Base-by-base conservation (phyloP, 2,113 vertebrate genomes). In the Pollimyrus isidori region DNA sequence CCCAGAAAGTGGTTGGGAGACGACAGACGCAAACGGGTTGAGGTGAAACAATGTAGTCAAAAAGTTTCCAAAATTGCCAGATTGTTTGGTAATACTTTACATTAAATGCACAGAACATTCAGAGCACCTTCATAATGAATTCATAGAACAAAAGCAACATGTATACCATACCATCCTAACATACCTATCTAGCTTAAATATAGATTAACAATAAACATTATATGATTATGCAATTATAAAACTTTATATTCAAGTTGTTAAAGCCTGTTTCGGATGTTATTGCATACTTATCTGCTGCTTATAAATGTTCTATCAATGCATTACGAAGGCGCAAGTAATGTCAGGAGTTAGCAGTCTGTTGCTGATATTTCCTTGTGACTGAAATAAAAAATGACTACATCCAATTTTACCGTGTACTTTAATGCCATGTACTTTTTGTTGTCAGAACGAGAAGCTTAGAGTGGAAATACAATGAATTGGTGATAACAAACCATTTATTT, bases 401-500 rank as follows among this genome's bases (percentile, higher is more conserved):
- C 26, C 69, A 73, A 35, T 35, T 73, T 73, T 17, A 15, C 80
- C 0, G 15, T 7, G 35, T n/a, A 48, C 1, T 83, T 53, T 48
- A 85, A 10, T 23, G n/a, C 49, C 89, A 89, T 69, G 69, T 30
- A 76, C 42, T 62, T 21, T 30, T 7, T 21, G 3, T 58, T 58
- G 42, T 23, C 76, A 87, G 49, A 85, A 39, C 89, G 9, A 45
- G 48, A 19, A 84, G 45, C 39, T 84, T 46, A 30, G 19, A 87
- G 30, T 85, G 42, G 87, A 3, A 58, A 17, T 56, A 35, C 69
- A 85, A 35, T 53, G 19, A 62, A n/a, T 7, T 48, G 85, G 89
- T 90, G 89, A 65, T 53, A 91, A 90, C 84, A 83, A 49, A 90
- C 89, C 30, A 65, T 92, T 93, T 93, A 93, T 93, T 93, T 58